Base-by-base conservation (phyloP, 2,888 invertebrate genomes). In the Ctenicera cuprea region DNA sequence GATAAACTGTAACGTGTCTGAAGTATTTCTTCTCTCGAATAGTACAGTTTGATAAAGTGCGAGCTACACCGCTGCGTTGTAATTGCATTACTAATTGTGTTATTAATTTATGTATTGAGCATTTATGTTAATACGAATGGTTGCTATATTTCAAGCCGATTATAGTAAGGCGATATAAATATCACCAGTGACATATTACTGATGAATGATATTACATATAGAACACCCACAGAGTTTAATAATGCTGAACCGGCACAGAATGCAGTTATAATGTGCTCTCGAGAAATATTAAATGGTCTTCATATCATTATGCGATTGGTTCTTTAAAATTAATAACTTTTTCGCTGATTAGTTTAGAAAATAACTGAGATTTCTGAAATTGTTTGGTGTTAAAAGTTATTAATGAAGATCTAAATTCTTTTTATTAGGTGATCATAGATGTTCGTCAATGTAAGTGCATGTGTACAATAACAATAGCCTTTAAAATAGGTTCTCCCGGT, bases 11-110 rank as follows among this genome's bases (percentile, higher is more conserved):
- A 33, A 50, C 18, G 20, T 37, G 45, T 48, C 9, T 12, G 50
- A 77, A 74, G 71, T 73, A 70, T 76, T 74, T 78, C 76, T 75
- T 59, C 69, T 72, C 73, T 77, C 79, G 79, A 83, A 84, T 82
- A 83, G 83, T 82, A 83, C 83, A 83, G 83, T 84, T 69, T 82
- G 82, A 84, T 84, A 81, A 82, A 83, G 77, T 79, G 81, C 82
- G 79, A 79, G 83, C 75, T 79, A 79, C 75, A 83, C 84, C 79
- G 80, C 83, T 74, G 83, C 59, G 83, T 80, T 82, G 82, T 85
- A 84, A 85, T 85, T 85, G 84, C 84, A 82, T 83, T 79, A 82
- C 83, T 85, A 85, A 85, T 85, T 84, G 85, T 83, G 82, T 80
- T 78, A 80, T 81, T 83, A 83, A 85, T 84, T 85, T 85, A 85